phyloP scores from a whole-genome alignment of 2,113 vertebrate species.

The Puffinus mauretanicus region DNA sequence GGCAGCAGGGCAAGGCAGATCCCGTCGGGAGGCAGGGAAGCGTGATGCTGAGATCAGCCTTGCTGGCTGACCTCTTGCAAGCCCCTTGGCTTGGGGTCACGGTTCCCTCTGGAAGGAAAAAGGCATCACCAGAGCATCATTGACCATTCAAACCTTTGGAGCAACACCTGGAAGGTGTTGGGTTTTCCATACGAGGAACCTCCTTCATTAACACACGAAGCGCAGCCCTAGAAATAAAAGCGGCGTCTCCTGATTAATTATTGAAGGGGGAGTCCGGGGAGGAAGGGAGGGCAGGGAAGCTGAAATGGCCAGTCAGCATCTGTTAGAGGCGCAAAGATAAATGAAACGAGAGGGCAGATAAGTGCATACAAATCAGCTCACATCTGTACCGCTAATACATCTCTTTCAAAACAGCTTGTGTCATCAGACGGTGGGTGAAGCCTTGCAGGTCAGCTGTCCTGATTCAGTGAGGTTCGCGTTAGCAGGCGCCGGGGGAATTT shows the following conservation, averaged over 20 bases:
- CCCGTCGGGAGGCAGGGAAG: background rate
- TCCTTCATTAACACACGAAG: background rate
- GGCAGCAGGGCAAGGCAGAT: background rate
- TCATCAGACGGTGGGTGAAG: background rate
- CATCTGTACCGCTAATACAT: background rate
- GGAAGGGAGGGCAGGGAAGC: background rate
- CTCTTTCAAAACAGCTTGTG: background rate
- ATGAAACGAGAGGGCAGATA: conserved; percentile 17
- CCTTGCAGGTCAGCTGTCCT: background rate
- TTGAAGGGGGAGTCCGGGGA: background rate
- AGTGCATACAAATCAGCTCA: background rate
- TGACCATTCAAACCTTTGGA: background rate
- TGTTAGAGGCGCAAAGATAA: conserved; percentile 10
- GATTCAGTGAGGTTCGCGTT: background rate
- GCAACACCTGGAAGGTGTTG: background rate
- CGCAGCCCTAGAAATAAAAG: background rate
- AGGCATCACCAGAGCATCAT: background rate
- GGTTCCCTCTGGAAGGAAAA: background rate
- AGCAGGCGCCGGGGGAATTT: background rate
- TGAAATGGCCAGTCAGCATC: conserved; percentile 40
- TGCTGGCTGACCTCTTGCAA: background rate
- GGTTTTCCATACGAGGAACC: background rate
- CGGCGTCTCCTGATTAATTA: background rate
- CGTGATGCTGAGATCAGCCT: background rate
- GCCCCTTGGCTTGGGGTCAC: background rate